Percentiles rank a stretch among this genome's conserved stretches.
Evolutionary conservation across 2,797 vertebrate genomes (phyloP).

Genomic region (Furcifer pardalis): DNA sequence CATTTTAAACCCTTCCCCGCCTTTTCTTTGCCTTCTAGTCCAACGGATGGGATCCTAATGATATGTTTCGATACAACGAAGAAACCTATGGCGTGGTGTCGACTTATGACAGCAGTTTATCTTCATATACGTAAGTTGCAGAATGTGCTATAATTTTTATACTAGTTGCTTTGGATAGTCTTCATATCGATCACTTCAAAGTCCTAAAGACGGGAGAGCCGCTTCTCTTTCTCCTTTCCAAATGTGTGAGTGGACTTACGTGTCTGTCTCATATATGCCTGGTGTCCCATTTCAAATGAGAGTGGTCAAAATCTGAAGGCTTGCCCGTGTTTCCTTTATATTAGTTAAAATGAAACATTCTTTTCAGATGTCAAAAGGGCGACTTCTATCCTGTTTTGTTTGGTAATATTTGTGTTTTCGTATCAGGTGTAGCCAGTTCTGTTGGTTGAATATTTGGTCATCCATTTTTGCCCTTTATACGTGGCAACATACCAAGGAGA

Average conservation of each 20-base stretch:
- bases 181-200: constrained; percentile 41
- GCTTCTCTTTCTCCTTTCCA: neutral
- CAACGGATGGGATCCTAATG: constrained; percentile 99
- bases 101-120: constrained; percentile 98
- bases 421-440: neutral
- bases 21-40: constrained; percentile 80
- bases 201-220: neutral
- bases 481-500: neutral
- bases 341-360: neutral
- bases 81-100: constrained; percentile 97
- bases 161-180: constrained; percentile 42
- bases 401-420: too few relatives aligned
- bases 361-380: neutral
- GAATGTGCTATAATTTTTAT: constrained; percentile 55
- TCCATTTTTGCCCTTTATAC: neutral
- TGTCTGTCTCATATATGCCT: neutral
- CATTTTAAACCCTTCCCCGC: constrained; percentile 59
- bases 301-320: neutral
- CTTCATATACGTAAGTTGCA: constrained; percentile 95
- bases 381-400: too few relatives aligned
- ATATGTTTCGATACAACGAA: constrained; percentile 99
- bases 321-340: neutral
- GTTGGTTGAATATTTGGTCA: neutral
- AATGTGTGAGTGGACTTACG: neutral
- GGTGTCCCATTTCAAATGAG: neutral